These are phyloP conservation scores for Holothuria glaberrima DNA, from an alignment of 35 echinoderm and acorn worm genomes.

Conservation along the genomic window DNA sequence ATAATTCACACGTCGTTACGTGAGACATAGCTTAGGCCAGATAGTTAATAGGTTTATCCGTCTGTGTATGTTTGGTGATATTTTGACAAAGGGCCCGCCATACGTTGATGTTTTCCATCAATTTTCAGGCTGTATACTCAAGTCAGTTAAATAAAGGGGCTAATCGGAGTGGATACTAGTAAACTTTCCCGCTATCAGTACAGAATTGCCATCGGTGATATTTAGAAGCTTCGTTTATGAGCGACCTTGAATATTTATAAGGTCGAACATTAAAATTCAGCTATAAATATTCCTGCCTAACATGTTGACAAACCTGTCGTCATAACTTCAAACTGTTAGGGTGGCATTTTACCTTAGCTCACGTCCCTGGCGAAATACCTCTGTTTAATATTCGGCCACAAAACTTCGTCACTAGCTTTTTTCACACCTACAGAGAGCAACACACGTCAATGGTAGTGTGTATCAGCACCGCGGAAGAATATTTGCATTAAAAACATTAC, in stretches of 20 bases:
- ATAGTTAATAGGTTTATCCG: too few relatives aligned
- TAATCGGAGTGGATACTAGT: neutral
- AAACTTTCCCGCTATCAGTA: neutral
- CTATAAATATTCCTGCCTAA: constrained; percentile 45
- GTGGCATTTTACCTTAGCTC: constrained; percentile 25
- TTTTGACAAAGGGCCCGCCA: neutral
- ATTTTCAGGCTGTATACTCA: too few relatives aligned
- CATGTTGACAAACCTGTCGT: constrained; percentile 57
- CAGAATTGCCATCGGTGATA: neutral
- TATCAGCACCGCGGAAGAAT: neutral
- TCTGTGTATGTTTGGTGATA: too few relatives aligned
- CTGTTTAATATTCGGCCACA: too few relatives aligned
- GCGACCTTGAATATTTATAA: constrained; percentile 49
- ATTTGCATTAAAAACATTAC: constrained; percentile 37
- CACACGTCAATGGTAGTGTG: neutral
- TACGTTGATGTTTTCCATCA: neutral
- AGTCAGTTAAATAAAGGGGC: neutral
- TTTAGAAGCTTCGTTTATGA: constrained; percentile 12
- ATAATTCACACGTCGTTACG: too few relatives aligned
- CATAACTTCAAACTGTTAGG: constrained; percentile 21
- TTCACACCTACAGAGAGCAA: too few relatives aligned
- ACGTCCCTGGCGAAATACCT: neutral
- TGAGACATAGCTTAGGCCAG: too few relatives aligned
- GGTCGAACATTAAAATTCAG: constrained; percentile 24
- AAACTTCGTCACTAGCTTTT: too few relatives aligned